Conservation (phyloP, 1,140 invertebrate genomes). For the Heterodera schachtii region DNA sequence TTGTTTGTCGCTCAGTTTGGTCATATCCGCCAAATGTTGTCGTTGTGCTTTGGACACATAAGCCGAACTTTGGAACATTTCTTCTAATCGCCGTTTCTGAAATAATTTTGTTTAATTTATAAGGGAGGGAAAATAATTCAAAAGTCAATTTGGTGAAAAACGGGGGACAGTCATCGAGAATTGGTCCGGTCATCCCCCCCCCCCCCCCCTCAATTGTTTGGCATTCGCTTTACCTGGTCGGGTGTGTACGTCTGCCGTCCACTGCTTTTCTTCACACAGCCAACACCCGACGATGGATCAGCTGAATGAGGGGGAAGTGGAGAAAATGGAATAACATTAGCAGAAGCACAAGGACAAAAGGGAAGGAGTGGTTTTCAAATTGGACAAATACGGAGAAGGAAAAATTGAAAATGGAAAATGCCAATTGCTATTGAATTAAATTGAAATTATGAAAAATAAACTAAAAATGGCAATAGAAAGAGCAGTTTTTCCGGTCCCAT, state of each 20-base stretch:
- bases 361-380: neutral
- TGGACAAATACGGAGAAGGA: too few relatives aligned
- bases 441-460: too few relatives aligned
- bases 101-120: neutral
- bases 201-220: neutral
- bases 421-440: too few relatives aligned
- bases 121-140: too few relatives aligned
- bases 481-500: too few relatives aligned
- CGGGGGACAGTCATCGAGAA: too few relatives aligned
- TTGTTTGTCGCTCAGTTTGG: conserved; percentile 34
- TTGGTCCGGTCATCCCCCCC: neutral
- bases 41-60: conserved; percentile 31
- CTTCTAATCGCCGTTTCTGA: conserved; percentile 28
- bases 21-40: conserved; percentile 15
- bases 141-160: too few relatives aligned
- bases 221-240: conserved; percentile 5
- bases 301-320: neutral
- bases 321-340: neutral
- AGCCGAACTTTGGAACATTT: conserved; percentile 18
- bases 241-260: conserved; percentile 29
- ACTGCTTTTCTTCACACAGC: conserved; percentile 13
- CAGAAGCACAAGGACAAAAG: neutral
- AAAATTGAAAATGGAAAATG: too few relatives aligned
- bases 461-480: too few relatives aligned
- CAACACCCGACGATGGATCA: neutral